A percentile compares a stretch with the other conserved stretches of the same genome.
These are phyloP conservation scores for Philaenus spumarius DNA, from an alignment of 1,140 invertebrate genomes.

Conservation along the genomic window DNA sequence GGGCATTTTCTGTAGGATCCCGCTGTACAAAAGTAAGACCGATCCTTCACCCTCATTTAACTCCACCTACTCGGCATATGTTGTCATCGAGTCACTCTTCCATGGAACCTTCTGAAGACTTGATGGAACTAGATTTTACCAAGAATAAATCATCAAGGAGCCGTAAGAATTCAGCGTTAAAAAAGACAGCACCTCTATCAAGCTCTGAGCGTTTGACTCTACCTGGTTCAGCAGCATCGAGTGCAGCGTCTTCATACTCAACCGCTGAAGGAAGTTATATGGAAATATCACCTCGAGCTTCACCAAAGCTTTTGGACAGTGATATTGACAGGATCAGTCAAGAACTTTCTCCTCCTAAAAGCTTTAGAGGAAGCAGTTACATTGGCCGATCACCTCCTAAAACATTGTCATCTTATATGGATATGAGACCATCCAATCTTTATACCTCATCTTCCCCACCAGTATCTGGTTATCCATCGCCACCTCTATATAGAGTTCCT, in stretches of 20 bases:
- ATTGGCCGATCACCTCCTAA: conserved; percentile 30
- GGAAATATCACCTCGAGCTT: conserved; percentile 29
- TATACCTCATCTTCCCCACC: conserved; percentile 23
- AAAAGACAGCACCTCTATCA: conserved; percentile 12
- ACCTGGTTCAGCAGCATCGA: conserved; percentile 18
- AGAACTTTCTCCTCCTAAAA: conserved; percentile 20
- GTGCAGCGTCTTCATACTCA: conserved; percentile 26
- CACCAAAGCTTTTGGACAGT: conserved; percentile 22
- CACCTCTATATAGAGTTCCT: conserved; percentile 25
- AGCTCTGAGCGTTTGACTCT: conserved; percentile 27
- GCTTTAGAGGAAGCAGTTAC: conserved; percentile 3
- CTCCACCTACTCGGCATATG: conserved; percentile 36
- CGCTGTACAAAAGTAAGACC: conserved; percentile 31
- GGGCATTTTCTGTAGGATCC: conserved; percentile 65
- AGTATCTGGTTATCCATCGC: conserved; percentile 17
- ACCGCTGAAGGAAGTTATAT: conserved; percentile 29
- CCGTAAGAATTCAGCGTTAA: conserved; percentile 10
- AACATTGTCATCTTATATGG: conserved; percentile 5
- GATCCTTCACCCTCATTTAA: conserved; percentile 10
- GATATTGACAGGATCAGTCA: conserved; percentile 8
- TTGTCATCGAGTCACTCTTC: conserved; percentile 52
- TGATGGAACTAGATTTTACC: conserved; percentile 75
- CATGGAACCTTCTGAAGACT: conserved; percentile 61
- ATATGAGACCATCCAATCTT: conserved; percentile 7
- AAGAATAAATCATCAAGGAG: conserved; percentile 22